Evolutionary conservation across 2,113 vertebrate genomes (phyloP).

Genomic region (Trematomus loennbergii): DNA sequence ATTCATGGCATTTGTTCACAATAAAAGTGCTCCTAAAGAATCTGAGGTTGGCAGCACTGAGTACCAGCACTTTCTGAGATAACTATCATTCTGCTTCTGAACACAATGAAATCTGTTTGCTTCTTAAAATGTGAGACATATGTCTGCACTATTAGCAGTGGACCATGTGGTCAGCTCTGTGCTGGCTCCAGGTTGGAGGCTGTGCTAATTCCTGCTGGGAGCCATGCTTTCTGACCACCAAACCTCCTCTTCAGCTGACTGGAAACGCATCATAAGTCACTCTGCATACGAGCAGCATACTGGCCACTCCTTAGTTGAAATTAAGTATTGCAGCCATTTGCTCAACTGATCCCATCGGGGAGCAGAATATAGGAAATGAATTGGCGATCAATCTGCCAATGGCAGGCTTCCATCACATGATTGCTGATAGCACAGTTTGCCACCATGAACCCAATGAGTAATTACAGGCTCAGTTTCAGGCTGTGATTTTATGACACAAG

Average conservation of each 20-base stretch:
- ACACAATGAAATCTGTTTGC: constrained; percentile 8
- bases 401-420: constrained; percentile 58
- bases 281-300: constrained; percentile 1
- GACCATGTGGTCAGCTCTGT: not conserved
- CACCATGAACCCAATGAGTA: not conserved
- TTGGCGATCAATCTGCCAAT: constrained; percentile 58
- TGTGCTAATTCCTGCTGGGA: constrained; percentile 13
- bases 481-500: constrained; percentile 35
- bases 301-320: constrained; percentile 33
- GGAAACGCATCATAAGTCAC: constrained; percentile 45
- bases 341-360: constrained; percentile 50
- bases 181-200: constrained; percentile 7
- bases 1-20: not conserved
- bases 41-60: not conserved
- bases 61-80: constrained; percentile 12
- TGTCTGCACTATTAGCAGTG: constrained; percentile 24
- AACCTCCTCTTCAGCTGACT: constrained; percentile 1
- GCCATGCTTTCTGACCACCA: constrained; percentile 1
- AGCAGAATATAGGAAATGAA: constrained; percentile 52
- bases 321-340: constrained; percentile 59
- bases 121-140: not conserved
- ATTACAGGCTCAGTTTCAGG: constrained; percentile 15
- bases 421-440: constrained; percentile 30
- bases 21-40: not conserved
- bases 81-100: not conserved